phyloP scores from a whole-genome alignment of 2,888 invertebrate genomes.

The Hirtodrosophila cameraria region DNA sequence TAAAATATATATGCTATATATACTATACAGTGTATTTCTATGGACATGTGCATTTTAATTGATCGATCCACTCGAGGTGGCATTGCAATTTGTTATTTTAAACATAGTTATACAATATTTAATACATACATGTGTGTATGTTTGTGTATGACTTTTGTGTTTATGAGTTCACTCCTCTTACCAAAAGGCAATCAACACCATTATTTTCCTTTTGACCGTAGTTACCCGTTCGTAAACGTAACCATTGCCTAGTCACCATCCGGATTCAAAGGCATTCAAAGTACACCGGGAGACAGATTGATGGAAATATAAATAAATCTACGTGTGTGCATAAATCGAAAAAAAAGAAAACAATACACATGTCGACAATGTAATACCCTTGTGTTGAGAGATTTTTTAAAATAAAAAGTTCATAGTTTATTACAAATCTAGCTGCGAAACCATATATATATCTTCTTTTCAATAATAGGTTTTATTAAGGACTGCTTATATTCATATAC shows the following conservation, averaged over 20 bases:
- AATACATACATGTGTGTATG: background rate
- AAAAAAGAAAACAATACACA: background rate
- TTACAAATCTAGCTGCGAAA: background rate
- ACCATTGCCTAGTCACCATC: slow-evolving; percentile 28
- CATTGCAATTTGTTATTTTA: slow-evolving; percentile 6
- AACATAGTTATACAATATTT: background rate
- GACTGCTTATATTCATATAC: too few species aligned
- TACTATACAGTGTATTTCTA: background rate
- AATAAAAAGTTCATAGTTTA: too few species aligned
- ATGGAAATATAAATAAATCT: slow-evolving; percentile 25
- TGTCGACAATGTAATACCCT: slow-evolving; percentile 13
- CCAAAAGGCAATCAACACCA: slow-evolving; percentile 31
- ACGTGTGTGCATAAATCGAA: background rate
- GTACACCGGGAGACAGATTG: slow-evolving; percentile 3
- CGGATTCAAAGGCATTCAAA: slow-evolving; percentile 1
- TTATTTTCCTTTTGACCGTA: slow-evolving; percentile 25
- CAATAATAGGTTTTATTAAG: too few species aligned
- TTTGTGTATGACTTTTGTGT: slow-evolving; percentile 2
- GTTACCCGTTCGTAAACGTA: slow-evolving; percentile 21
- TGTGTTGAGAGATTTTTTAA: too few species aligned
- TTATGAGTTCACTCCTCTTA: slow-evolving; percentile 20
- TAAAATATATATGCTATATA: background rate
- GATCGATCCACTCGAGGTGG: background rate
- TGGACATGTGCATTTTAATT: slow-evolving; percentile 2
- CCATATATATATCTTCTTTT: too few species aligned